Evolutionary conservation across 92 coral and sea anemone genomes (phyloP).

Genomic region (Heliopora coerulea): DNA sequence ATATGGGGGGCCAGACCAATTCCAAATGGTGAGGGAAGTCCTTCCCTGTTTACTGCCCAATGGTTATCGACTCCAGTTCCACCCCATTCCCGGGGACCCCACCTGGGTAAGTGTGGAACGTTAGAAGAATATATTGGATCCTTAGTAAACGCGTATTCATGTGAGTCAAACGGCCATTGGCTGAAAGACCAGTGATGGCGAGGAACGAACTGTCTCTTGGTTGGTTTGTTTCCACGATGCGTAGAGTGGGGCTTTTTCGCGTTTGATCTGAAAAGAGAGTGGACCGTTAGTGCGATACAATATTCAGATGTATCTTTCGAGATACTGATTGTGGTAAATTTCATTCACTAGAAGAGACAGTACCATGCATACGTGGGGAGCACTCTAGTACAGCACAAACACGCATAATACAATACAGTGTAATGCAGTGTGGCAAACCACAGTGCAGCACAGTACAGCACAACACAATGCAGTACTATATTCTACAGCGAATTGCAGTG

Average conservation of each 20-base stretch:
- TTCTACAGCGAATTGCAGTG: too few species aligned
- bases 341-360: too few species aligned
- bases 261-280: not conserved
- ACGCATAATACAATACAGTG: too few species aligned
- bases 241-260: slow-evolving; percentile 5
- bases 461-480: too few species aligned
- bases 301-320: too few species aligned
- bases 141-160: slow-evolving; percentile 34
- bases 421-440: too few species aligned
- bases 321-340: too few species aligned
- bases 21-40: slow-evolving; percentile 30
- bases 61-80: slow-evolving; percentile 17
- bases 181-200: slow-evolving; percentile 40
- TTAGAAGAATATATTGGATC: slow-evolving; percentile 14
- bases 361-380: too few species aligned
- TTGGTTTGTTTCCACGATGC: slow-evolving; percentile 12
- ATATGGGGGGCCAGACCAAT: slow-evolving; percentile 37
- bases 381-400: too few species aligned
- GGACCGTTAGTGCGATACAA: not conserved
- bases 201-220: slow-evolving; percentile 27
- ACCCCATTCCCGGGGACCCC: slow-evolving; percentile 37
- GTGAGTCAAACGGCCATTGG: slow-evolving; percentile 42
- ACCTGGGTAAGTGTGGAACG: slow-evolving; percentile 19
- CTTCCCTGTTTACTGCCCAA: slow-evolving; percentile 30
- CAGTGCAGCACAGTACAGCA: too few species aligned